Percentiles rank a stretch among this genome's conserved stretches.
These are phyloP conservation scores for Plecotus auritus DNA, from an alignment of 2,113 vertebrate genomes.

Conservation along the genomic window DNA sequence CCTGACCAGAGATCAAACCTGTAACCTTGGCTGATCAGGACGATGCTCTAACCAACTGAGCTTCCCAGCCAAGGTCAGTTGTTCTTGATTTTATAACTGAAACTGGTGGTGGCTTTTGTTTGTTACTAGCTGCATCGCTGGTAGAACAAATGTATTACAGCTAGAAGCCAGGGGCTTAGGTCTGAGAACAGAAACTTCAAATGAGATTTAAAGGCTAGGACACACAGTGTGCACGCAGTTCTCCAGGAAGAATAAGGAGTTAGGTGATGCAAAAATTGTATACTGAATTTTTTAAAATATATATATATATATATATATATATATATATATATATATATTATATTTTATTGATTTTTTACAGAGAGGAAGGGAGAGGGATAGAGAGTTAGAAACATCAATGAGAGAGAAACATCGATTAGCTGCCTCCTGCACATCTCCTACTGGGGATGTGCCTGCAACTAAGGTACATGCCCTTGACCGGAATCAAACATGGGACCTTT, in stretches of 20 bases:
- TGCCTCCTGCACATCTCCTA: no score
- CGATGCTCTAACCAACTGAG: background rate
- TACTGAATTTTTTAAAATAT: background rate
- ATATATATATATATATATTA: no score
- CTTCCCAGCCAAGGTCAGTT: background rate
- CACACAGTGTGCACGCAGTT: background rate
- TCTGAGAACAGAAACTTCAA: background rate
- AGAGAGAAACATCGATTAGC: no score
- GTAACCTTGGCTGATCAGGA: background rate
- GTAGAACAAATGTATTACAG: constrained; percentile 20
- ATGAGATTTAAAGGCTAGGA: background rate
- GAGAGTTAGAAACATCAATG: no score
- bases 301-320: background rate
- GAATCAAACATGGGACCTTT: no score
- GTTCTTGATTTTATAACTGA: constrained; percentile 4
- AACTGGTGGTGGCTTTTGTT: background rate
- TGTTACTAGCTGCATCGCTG: background rate
- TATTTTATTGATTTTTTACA: no score
- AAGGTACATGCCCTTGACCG: no score
- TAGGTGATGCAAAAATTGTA: background rate
- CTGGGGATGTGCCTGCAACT: no score
- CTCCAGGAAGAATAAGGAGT: background rate
- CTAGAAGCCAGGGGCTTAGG: background rate
- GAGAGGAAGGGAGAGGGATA: no score
- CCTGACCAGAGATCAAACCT: background rate